Base-by-base conservation (phyloP, 2,797 vertebrate genomes). In the Danio albolineatus region DNA sequence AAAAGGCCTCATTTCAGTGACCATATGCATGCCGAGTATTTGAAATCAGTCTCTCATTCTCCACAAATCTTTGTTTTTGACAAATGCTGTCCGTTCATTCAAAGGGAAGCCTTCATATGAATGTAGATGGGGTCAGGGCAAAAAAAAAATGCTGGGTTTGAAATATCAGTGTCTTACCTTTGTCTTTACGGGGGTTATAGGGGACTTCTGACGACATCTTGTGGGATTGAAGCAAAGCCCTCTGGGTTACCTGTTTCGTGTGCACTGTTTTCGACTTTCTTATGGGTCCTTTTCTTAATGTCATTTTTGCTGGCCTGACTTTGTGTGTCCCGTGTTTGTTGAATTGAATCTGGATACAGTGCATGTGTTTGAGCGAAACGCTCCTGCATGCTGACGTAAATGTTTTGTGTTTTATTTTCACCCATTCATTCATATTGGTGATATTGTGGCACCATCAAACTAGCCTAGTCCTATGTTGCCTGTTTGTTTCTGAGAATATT, bases 351-450 rank as follows among this genome's bases (percentile, higher is more conserved):
- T 84, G 79, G 92, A 92, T 88, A 87, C 92, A 92, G 92, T 95
- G 94, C 94, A 95, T 95, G 94, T 93, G 87, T 93, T 91, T 92
- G 93, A 93, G 93, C 93, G 76, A 84, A 73, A 87, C 86, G 93
- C 94, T 94, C 93, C 93, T 95, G 93, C 94, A 94, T 94, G 94
- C 92, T 92, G 89, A 92, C 88, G 89, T 92, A 93, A 93, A 90
- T 92, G 92, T 93, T 94, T 93, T 91, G 92, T 94, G 93, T 93
- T 87, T 92, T 93, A 92, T 93, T 91, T 91, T 92, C 89, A 91
- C 93, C 91, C 88, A 92, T 79, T 78, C 60, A 51, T 76, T 79
- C 65, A 62, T 49, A 65, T 57, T 72, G 64, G 77, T 67, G 56
- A 89, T 92, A 89, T 91, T 90, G 90, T 91, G 91, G 92, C 93